Percentiles rank a stretch among this genome's conserved stretches.
Evolutionary conservation across 2,113 vertebrate species (phyloP).

Genomic region (Mugil cephalus): DNA sequence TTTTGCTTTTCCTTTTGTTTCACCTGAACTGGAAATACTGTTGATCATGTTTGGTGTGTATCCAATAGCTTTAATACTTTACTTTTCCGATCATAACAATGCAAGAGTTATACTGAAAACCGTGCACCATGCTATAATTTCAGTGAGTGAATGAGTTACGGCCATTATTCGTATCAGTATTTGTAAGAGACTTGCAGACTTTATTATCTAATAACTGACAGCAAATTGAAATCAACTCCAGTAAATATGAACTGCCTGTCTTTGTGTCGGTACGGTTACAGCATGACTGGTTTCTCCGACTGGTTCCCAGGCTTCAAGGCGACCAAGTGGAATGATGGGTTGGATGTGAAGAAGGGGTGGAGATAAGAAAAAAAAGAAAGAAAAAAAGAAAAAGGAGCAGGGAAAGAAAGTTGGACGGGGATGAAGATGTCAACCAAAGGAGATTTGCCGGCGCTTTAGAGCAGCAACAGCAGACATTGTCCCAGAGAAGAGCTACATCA

Average conservation of each 20-base stretch:
- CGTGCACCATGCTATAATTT: too few species aligned
- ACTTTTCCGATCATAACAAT: too few species aligned
- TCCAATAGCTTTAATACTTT: too few species aligned
- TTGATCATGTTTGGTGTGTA: too few species aligned
- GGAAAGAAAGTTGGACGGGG: neutral
- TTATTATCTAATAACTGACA: slow-evolving; percentile 13
- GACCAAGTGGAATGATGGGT: slow-evolving; percentile 59
- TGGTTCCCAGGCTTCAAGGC: slow-evolving; percentile 56
- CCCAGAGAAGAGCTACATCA: slow-evolving; percentile 19
- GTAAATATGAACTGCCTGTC: neutral
- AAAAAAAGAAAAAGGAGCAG: slow-evolving; percentile 4
- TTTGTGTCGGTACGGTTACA: slow-evolving; percentile 26
- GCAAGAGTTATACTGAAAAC: too few species aligned
- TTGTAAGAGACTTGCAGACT: neutral
- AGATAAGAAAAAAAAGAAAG: slow-evolving; percentile 4
- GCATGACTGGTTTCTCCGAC: slow-evolving; percentile 27
- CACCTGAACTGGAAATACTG: too few species aligned
- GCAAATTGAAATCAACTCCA: slow-evolving; percentile 5
- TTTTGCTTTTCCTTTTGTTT: too few species aligned
- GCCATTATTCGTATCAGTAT: neutral
- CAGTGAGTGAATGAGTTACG: neutral
- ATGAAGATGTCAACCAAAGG: slow-evolving; percentile 30
- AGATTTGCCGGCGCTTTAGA: slow-evolving; percentile 18
- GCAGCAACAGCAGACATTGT: slow-evolving; percentile 17
- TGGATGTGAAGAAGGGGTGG: slow-evolving; percentile 15